phyloP scores from a whole-genome alignment of 2,888 invertebrate genomes.

The Junonia oenone region DNA sequence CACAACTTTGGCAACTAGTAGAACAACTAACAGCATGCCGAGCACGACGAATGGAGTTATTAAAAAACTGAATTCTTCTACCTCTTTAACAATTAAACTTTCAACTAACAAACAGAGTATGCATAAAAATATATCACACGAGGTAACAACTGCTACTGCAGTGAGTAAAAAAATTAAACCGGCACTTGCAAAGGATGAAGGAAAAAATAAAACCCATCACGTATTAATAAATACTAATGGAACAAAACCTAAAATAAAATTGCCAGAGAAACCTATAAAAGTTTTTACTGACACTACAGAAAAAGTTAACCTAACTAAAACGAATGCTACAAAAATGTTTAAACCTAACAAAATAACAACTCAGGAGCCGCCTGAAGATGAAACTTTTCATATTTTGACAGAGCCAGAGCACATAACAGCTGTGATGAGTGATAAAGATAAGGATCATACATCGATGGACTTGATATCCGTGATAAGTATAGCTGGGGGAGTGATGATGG shows the following conservation, averaged over 20 bases:
- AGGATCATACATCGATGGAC: constrained; percentile 59
- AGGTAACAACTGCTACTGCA: constrained; percentile 32
- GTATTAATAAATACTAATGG: constrained; percentile 5
- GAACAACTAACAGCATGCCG: constrained; percentile 69
- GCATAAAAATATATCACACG: constrained; percentile 24
- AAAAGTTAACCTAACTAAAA: constrained; percentile 27
- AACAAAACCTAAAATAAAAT: constrained; percentile 21
- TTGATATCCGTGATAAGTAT: constrained; percentile 73
- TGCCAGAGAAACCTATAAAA: constrained; percentile 26
- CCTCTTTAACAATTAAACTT: constrained; percentile 50
- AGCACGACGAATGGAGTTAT: constrained; percentile 44
- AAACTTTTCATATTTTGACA: constrained; percentile 77
- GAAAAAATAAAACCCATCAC: constrained; percentile 8
- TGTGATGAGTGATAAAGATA: constrained; percentile 67
- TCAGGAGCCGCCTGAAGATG: constrained; percentile 52
- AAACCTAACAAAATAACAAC: constrained; percentile 49
- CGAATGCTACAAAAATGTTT: constrained; percentile 33
- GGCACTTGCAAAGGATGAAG: constrained; percentile 15
- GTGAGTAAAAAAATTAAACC: constrained; percentile 25
- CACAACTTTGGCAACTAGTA: constrained; percentile 36
- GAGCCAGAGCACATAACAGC: constrained; percentile 77
- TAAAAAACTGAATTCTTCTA: constrained; percentile 50
- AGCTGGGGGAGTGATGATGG: constrained; percentile 74
- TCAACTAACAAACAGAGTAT: constrained; percentile 37
- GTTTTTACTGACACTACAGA: constrained; percentile 23